Evolutionary conservation across 2,888 invertebrate genomes (phyloP), one percentile per base, ranked within the genome.

Genomic region (Xestia sexstrigata): DNA sequence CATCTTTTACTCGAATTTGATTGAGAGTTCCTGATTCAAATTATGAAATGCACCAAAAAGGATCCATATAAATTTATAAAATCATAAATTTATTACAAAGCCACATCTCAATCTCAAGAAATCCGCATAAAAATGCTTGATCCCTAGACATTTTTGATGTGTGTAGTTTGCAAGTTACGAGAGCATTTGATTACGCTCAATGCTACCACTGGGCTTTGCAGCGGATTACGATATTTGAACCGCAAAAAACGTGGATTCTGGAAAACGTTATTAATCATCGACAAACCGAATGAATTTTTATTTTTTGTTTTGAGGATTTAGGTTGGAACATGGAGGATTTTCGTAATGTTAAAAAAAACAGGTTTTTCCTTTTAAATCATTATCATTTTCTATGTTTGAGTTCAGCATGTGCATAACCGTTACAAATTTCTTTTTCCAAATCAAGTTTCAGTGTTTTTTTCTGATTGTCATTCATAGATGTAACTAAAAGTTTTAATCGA

Each of bases 131-230:
- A n/a, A n/a, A n/a, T n/a, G n/a, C n/a, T n/a, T n/a, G n/a, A n/a
- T n/a, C n/a, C n/a, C n/a, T n/a, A n/a, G n/a, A n/a, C n/a, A n/a
- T n/a, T n/a, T n/a, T n/a, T n/a, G n/a, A n/a, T n/a, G n/a, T n/a
- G n/a, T n/a, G n/a, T n/a, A 26, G 30, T 76, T 67, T 35, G 11
- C 30, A 30, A 67, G 26, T 47, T 70, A 60, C 52, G 49, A 62
- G 47, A 81, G 70, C 47, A 81, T 76, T 76, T 80, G 70, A 81
- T 76, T 62, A 76, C 76, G 30, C n/a, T 35, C 49, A 55, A 60
- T 81, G 52, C 35, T 69, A 52, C 49, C 9, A 35, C 70, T 60
- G 60, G 62, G 62, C 47, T 70, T 81, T 80, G n/a, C 66, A 52
- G 20, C 20, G 52, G 55, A 76, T 81, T 76, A 67, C 62, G 39